Conservation (phyloP, 2,797 vertebrate species). For the Onychomys arenicola region DNA sequence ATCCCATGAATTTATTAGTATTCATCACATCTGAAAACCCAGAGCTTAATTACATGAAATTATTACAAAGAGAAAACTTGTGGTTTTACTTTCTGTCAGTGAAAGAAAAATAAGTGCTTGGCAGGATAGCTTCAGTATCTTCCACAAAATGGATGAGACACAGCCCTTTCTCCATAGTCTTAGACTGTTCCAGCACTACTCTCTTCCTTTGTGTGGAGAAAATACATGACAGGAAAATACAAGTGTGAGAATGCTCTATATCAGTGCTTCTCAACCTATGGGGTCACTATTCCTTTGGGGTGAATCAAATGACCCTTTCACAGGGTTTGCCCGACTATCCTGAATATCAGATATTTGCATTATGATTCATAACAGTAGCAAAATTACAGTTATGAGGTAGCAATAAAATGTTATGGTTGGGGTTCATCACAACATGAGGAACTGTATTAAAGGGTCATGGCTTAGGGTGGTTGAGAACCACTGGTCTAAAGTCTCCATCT, state of each 20-base stretch:
- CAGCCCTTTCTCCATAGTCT: neutral
- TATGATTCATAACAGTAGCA: neutral
- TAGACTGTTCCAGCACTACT: neutral
- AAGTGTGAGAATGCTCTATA: neutral
- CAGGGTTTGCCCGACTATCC: neutral
- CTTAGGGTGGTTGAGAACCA: neutral
- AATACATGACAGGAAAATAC: neutral
- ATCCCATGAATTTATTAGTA: slow-evolving; percentile 77
- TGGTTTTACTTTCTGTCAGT: slow-evolving; percentile 47
- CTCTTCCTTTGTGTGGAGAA: slow-evolving; percentile 7
- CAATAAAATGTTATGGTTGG: neutral
- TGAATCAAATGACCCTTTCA: neutral
- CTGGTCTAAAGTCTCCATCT: neutral
- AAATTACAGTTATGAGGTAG: neutral
- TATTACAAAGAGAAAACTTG: slow-evolving; percentile 67
- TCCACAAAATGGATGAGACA: slow-evolving; percentile 25
- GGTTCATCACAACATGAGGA: neutral
- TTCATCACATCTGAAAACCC: slow-evolving; percentile 66
- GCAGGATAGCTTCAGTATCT: neutral
- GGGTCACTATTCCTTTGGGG: neutral
- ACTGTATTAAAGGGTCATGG: too few relatives aligned
- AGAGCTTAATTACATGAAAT: slow-evolving; percentile 76
- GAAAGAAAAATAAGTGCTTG: slow-evolving; percentile 48
- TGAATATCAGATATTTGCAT: neutral
- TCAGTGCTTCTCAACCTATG: neutral